Evolutionary conservation across 2,797 vertebrate genomes (phyloP).

Genomic region (Austrolebias charrua): DNA sequence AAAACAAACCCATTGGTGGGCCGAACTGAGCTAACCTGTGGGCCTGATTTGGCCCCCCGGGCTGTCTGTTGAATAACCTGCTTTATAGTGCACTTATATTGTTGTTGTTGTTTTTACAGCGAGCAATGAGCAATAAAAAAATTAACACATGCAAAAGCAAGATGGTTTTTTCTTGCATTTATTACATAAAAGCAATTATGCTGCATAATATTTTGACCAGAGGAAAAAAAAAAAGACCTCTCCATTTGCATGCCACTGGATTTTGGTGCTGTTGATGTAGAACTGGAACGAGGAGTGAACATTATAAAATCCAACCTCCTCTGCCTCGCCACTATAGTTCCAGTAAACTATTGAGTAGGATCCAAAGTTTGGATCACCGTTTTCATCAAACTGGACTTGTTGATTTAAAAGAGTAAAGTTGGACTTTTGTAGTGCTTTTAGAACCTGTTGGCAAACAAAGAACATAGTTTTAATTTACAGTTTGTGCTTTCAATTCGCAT

Average conservation of each 20-base stretch:
- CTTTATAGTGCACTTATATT: no score
- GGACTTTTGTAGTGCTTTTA: slow-evolving; percentile 78
- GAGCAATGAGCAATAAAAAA: no score
- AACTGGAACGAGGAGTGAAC: slow-evolving; percentile 54
- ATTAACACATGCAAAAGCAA: neutral
- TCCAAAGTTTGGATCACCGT: slow-evolving; percentile 70
- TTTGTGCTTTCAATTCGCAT: neutral
- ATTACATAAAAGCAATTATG: neutral
- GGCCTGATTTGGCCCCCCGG: no score
- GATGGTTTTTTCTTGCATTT: no score
- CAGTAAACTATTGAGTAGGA: slow-evolving; percentile 80
- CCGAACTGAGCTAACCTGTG: no score
- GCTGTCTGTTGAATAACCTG: no score
- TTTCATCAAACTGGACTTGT: slow-evolving; percentile 75
- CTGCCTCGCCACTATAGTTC: slow-evolving; percentile 54
- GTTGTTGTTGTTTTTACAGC: neutral
- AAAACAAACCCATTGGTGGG: no score
- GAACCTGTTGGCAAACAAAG: slow-evolving; percentile 72
- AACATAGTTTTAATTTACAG: neutral
- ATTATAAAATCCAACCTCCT: slow-evolving; percentile 72
- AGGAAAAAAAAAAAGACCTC: slow-evolving; percentile 44
- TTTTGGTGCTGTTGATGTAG: slow-evolving; percentile 58
- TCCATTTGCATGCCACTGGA: slow-evolving; percentile 73
- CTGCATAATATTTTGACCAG: neutral
- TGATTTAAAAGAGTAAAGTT: slow-evolving; percentile 80